These are phyloP conservation scores for Aplodontia rufa DNA, from an alignment of 2,113 vertebrate genomes.

Conservation along the genomic window DNA sequence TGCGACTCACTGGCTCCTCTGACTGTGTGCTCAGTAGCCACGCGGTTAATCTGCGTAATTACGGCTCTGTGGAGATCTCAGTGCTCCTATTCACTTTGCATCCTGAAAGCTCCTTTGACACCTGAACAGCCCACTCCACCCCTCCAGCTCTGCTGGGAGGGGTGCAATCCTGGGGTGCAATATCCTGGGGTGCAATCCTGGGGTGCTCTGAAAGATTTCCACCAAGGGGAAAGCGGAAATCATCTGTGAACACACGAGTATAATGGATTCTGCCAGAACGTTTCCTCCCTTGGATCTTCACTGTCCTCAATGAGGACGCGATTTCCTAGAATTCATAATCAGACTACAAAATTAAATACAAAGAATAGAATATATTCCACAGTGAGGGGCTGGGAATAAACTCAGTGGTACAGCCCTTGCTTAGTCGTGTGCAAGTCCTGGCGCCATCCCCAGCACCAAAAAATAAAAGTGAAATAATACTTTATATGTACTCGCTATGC, in stretches of 20 bases:
- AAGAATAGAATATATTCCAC: slow-evolving; percentile 22
- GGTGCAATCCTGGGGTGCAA: neutral
- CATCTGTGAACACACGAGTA: neutral
- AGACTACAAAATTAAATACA: slow-evolving; percentile 14
- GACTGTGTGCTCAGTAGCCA: neutral
- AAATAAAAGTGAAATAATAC: neutral
- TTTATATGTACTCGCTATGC: neutral
- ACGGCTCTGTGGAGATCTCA: slow-evolving; percentile 37
- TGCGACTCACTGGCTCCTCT: neutral
- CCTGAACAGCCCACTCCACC: neutral
- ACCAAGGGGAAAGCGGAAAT: neutral
- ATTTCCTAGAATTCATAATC: neutral
- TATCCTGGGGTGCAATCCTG: neutral
- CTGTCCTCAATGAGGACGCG: neutral
- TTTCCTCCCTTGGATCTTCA: neutral
- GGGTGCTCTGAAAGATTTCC: neutral
- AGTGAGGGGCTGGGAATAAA: neutral
- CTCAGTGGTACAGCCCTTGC: neutral
- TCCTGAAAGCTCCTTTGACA: slow-evolving; percentile 56
- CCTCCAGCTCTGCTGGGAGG: neutral
- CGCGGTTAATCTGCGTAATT: slow-evolving; percentile 38
- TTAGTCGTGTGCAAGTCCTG: neutral
- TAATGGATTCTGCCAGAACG: neutral
- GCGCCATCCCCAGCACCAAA: neutral
- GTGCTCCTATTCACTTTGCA: neutral